A percentile compares a stretch with the other conserved stretches of the same genome.
These are phyloP conservation scores for Mycalesis mineus DNA, from an alignment of 2,888 invertebrate species.

Conservation along the genomic window DNA sequence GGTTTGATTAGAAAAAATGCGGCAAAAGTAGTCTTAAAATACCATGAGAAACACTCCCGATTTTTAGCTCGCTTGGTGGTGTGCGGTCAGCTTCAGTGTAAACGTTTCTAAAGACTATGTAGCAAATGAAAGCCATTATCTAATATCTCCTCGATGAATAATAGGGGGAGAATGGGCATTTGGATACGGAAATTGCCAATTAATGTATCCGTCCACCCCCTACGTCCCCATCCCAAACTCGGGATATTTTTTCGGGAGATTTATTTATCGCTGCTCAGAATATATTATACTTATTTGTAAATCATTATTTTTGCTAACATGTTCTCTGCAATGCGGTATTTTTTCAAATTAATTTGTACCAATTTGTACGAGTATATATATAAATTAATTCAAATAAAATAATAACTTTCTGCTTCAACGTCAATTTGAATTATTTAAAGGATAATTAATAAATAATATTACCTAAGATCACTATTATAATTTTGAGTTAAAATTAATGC, in stretches of 20 bases:
- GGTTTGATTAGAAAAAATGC: no score
- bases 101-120: constrained; percentile 18
- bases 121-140: constrained; percentile 51
- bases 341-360: no score
- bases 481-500: no score
- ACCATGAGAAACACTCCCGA: no score
- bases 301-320: constrained; percentile 44
- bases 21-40: no score
- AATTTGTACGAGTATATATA: no score
- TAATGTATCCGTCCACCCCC: constrained; percentile 49
- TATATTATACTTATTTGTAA: constrained; percentile 59
- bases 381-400: no score
- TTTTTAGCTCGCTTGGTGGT: no score
- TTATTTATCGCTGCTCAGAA: constrained; percentile 48
- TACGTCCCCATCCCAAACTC: constrained; percentile 33
- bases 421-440: no score
- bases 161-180: constrained; percentile 41
- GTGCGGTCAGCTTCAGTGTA: background rate
- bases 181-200: constrained; percentile 62
- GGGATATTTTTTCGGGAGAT: constrained; percentile 46
- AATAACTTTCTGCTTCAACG: no score
- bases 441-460: no score
- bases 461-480: no score
- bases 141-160: constrained; percentile 50
- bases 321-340: constrained; percentile 24